Base-by-base conservation (phyloP, 2,888 invertebrate genomes). In the Cosmia pyralina region DNA sequence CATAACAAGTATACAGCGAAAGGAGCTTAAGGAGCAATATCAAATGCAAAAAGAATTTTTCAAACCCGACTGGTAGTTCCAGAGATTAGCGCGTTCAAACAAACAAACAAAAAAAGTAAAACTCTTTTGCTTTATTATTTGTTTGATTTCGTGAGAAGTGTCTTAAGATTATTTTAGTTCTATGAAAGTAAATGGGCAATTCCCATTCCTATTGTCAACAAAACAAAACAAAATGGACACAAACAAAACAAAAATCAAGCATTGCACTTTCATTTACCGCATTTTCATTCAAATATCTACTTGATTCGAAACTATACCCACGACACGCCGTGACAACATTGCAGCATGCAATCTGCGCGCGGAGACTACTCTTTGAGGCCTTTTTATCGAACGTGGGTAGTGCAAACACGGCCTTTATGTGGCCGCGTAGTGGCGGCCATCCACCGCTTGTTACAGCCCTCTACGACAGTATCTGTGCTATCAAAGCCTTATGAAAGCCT, bases 381-480 rank as follows among this genome's bases (percentile, higher is more conserved):
- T 77, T 85, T n/a, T 77, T 69, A 77, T 71, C 72, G 72, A 77
- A 68, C 72, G 83, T 59, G 71, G 55, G 65, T 57, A 48, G 50
- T 64, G 72, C 58, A 84, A 83, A 85, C 83, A 82, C 38, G 41
- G 74, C 34, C 46, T 73, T 72, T 68, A 75, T 88, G 73, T n/a
- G 53, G 19, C 48, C 62, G 50, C 58, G 19, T 57, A 50, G 63
- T 57, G 63, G 34, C 44, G 38, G 50, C 50, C 63, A n/a, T 52
- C 58, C 28, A 53, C 57, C 28, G 50, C 71, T 71, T 64, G 71
- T 55, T 64, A 57, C 52, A 22, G n/a, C 62, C 41, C 19, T 34
- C 52, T 34, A 13, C 48, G 79, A 69, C 73, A 48, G 28, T 82
- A 69, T 80, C 82, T 77, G 22, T 5, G 68, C 53, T 46, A 72